Evolutionary conservation across 2,888 invertebrate genomes (phyloP).

Genomic region (Brenthis hecate): DNA sequence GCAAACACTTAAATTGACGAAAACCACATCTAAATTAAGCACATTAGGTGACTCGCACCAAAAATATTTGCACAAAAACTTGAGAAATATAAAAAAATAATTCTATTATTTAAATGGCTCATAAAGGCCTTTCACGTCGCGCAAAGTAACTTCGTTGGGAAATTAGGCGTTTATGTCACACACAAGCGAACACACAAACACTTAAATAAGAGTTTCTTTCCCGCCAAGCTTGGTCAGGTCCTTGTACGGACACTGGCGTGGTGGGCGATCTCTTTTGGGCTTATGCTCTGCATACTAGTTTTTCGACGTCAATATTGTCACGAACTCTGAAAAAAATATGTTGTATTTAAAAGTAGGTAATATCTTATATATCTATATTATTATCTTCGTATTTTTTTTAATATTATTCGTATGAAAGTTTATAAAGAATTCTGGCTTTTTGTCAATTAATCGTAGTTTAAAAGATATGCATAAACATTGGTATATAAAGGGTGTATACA

Average conservation of each 20-base stretch:
- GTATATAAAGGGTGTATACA: too few species aligned
- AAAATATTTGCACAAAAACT: slow-evolving; percentile 3
- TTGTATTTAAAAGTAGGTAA: background rate
- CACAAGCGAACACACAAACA: slow-evolving; percentile 49
- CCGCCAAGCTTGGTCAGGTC: slow-evolving; percentile 66
- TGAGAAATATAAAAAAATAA: slow-evolving; percentile 2
- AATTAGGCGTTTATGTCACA: slow-evolving; percentile 34
- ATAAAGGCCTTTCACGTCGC: slow-evolving; percentile 37
- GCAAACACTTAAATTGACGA: slow-evolving; percentile 1
- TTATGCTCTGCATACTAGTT: slow-evolving; percentile 85
- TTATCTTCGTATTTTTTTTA: background rate
- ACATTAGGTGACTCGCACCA: background rate
- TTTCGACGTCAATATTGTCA: slow-evolving; percentile 92
- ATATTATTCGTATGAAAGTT: slow-evolving; percentile 13
- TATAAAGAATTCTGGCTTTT: too few species aligned
- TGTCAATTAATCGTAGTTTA: too few species aligned
- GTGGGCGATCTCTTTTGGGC: slow-evolving; percentile 66
- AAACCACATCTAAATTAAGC: slow-evolving; percentile 2
- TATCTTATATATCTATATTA: background rate
- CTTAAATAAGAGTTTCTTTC: slow-evolving; percentile 77
- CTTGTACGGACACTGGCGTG: slow-evolving; percentile 53
- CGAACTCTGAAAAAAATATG: slow-evolving; percentile 86
- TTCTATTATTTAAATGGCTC: slow-evolving; percentile 28
- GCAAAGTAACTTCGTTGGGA: slow-evolving; percentile 36
- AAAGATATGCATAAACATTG: too few species aligned